These are phyloP conservation scores for Pectinophora gossypiella DNA, from an alignment of 1,140 invertebrate genomes.

Conservation along the genomic window DNA sequence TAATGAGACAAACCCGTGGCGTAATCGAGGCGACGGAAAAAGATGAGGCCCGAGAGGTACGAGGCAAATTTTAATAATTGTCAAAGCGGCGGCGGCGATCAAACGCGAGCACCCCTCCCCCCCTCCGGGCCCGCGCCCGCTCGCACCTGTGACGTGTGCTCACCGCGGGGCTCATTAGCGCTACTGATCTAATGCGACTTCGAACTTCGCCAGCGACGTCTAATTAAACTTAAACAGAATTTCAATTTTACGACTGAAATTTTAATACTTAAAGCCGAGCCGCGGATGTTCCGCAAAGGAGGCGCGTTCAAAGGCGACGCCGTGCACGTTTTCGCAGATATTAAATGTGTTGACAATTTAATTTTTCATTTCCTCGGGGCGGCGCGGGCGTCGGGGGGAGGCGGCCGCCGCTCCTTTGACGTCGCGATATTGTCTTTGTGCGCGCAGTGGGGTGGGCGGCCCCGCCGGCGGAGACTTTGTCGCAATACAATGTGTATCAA, in stretches of 20 bases:
- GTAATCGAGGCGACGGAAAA: conserved; percentile 74
- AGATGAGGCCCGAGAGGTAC: conserved; percentile 72
- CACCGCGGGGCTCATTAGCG: conserved; percentile 65
- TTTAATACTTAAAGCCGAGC: conserved; percentile 67
- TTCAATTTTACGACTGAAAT: conserved; percentile 69
- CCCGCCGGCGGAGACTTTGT: conserved; percentile 69
- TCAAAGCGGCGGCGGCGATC: conserved; percentile 72
- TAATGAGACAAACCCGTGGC: conserved; percentile 74
- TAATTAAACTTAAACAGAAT: conserved; percentile 72
- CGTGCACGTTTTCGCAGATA: conserved; percentile 74
- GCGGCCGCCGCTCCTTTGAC: conserved; percentile 65
- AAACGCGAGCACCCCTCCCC: conserved; percentile 48
- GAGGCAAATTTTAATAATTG: conserved; percentile 75
- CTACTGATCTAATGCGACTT: conserved; percentile 66
- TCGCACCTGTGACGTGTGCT: conserved; percentile 54
- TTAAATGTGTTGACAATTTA: conserved; percentile 76
- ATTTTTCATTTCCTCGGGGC: conserved; percentile 74
- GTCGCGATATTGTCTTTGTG: conserved; percentile 75
- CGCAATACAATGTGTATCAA: conserved; percentile 76
- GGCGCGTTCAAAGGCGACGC: conserved; percentile 64
- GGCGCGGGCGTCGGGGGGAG: conserved; percentile 39
- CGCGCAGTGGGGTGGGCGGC: conserved; percentile 60
- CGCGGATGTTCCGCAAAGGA: conserved; percentile 53
- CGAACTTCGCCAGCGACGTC: conserved; percentile 56
- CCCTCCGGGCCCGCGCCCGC: conserved; percentile 16